A percentile compares a stretch with the other conserved stretches of the same genome.
These are phyloP conservation scores for Melipona quadrifasciata DNA, from an alignment of 1,140 invertebrate species.

Conservation along the genomic window DNA sequence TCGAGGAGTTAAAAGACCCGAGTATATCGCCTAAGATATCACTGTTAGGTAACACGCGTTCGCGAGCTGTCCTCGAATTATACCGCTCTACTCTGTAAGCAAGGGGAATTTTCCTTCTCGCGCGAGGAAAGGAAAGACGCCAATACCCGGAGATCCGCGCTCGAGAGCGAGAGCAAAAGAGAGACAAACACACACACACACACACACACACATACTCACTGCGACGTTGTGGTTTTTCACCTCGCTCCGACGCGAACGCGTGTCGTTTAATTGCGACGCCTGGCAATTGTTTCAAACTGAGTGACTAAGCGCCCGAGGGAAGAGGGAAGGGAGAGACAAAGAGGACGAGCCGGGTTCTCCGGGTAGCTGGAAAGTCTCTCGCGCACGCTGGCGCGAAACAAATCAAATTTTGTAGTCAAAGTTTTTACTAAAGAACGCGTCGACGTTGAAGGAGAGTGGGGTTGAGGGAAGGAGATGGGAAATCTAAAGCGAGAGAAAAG, in stretches of 20 bases:
- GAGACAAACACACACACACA: too few species aligned
- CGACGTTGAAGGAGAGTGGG: not conserved
- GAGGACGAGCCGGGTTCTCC: slow-evolving; percentile 13
- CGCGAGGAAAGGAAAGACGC: not conserved
- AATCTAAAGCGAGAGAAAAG: not conserved
- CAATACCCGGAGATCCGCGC: slow-evolving; percentile 3
- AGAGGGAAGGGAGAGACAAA: not conserved
- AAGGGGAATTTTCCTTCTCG: not conserved
- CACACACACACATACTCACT: not conserved
- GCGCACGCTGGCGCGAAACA: slow-evolving; percentile 37
- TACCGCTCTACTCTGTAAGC: slow-evolving; percentile 23
- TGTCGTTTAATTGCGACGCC: slow-evolving; percentile 6
- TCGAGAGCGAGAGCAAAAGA: not conserved
- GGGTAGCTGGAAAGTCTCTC: slow-evolving; percentile 18
- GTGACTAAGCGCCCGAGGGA: slow-evolving; percentile 36
- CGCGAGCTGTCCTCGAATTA: slow-evolving; percentile 41
- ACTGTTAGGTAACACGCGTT: slow-evolving; percentile 38
- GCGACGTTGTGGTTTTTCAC: slow-evolving; percentile 1
- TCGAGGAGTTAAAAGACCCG: slow-evolving; percentile 9
- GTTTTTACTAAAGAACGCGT: slow-evolving; percentile 47
- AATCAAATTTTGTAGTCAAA: slow-evolving; percentile 59
- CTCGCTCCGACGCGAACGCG: slow-evolving; percentile 21
- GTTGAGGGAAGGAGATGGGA: not conserved
- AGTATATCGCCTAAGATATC: slow-evolving; percentile 39
- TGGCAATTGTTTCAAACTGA: slow-evolving; percentile 43